Percentiles rank a stretch among this genome's conserved stretches.
These are phyloP conservation scores for Amphiprion ocellaris DNA, from an alignment of 2,113 vertebrate species.

Conservation along the genomic window DNA sequence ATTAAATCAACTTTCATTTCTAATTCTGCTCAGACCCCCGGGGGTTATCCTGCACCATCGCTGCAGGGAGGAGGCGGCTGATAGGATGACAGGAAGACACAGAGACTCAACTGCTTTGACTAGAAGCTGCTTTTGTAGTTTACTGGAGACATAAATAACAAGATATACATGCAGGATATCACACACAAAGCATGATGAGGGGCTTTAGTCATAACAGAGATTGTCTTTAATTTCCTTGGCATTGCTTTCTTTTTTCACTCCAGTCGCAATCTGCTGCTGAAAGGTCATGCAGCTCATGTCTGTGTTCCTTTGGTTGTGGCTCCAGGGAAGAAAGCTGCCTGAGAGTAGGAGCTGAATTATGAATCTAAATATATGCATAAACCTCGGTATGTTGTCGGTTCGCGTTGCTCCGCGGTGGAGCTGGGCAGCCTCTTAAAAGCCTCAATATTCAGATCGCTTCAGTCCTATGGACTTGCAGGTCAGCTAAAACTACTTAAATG, in stretches of 20 bases:
- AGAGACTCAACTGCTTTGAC: constrained; percentile 15
- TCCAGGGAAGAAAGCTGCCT: constrained; percentile 39
- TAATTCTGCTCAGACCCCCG: constrained; percentile 63
- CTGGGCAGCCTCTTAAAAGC: constrained; percentile 64
- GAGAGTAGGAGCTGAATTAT: constrained; percentile 49
- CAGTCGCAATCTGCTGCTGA: neutral
- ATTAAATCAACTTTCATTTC: constrained; percentile 79
- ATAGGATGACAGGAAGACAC: constrained; percentile 4
- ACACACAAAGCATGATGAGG: constrained; percentile 16
- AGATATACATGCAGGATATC: constrained; percentile 37
- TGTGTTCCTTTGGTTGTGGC: constrained; percentile 33
- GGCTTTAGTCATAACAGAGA: constrained; percentile 27
- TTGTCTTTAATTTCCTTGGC: constrained; percentile 43
- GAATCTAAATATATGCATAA: constrained; percentile 63
- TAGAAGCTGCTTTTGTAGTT: constrained; percentile 28
- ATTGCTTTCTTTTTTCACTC: constrained; percentile 13
- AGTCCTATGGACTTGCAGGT: constrained; percentile 51
- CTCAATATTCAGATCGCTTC: constrained; percentile 55
- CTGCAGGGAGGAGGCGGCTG: constrained; percentile 5
- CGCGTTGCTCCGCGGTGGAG: neutral
- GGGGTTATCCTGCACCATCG: constrained; percentile 67
- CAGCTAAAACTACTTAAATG: constrained; percentile 71
- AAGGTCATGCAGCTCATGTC: constrained; percentile 32
- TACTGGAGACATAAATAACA: constrained; percentile 24
- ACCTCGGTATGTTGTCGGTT: constrained; percentile 47